These are phyloP conservation scores for Lophotis ruficrista DNA, from an alignment of 2,113 vertebrate species.

Conservation along the genomic window DNA sequence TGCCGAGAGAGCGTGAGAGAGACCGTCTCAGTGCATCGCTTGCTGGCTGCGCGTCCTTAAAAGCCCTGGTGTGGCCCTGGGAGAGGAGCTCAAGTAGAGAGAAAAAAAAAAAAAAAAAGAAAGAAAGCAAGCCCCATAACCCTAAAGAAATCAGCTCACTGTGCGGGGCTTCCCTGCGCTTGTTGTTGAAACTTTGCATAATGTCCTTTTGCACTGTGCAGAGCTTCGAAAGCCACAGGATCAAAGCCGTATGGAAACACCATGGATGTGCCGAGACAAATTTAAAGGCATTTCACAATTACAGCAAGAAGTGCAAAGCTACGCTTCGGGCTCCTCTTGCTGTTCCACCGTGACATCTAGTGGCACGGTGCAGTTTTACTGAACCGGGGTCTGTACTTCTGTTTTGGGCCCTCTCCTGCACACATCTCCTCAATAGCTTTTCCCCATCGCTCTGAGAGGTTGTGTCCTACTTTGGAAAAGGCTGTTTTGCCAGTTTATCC, in stretches of 20 bases:
- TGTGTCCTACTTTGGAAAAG: background rate
- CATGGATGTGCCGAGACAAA: background rate
- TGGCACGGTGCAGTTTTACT: background rate
- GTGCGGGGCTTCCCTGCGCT: background rate
- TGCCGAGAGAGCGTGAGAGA: constrained; percentile 46
- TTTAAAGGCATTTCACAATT: background rate
- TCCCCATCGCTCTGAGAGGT: no score
- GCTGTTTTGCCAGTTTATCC: background rate
- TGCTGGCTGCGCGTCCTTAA: background rate
- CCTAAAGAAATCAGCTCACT: background rate
- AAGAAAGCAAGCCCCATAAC: background rate
- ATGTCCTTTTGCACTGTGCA: background rate
- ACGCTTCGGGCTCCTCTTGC: background rate
- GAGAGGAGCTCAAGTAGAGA: background rate
- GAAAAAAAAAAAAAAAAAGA: rapidly evolving
- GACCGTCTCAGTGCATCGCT: background rate
- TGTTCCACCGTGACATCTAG: constrained; percentile 64
- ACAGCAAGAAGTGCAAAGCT: background rate
- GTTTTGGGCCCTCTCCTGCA: background rate
- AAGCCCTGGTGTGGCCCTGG: constrained; percentile 4
- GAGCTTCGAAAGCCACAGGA: background rate
- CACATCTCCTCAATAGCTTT: background rate
- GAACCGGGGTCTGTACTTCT: rapidly evolving
- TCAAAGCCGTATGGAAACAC: background rate
- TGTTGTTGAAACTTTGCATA: background rate